Base-by-base conservation (phyloP, 1,140 invertebrate species). In the Cydia strobilella region DNA sequence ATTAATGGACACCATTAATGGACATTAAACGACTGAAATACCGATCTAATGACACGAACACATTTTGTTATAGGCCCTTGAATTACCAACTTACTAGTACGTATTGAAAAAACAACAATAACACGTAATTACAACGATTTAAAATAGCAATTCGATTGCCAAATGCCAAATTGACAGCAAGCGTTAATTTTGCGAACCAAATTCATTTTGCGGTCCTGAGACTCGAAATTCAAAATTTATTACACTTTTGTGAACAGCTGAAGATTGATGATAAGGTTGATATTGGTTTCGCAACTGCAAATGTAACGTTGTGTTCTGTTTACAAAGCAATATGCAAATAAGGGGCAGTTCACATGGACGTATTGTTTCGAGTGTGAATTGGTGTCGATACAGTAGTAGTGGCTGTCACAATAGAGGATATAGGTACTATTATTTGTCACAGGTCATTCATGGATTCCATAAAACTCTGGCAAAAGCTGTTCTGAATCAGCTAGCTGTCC, bases 341-440 rank as follows among this genome's bases (percentile, higher is more conserved):
- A 63, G 66, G 77, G 79, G 77, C 80, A 79, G 76, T 83, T 83
- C 81, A 73, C 81, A 83, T 79, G 81, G 80, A 54, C 79, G 76
- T 73, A 80, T 78, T 81, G 77, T 79, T 79, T 69, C 42, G 63
- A 74, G 75, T 76, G 77, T 74, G 80, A 79, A 82, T 65, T 20
- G 62, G 73, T 75, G 77, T 76, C 79, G 73, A 82, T 82, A 79
- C 72, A 69, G n/a, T n/a, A 69, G 5, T n/a, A 48, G 45, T 18
- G 15, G 42, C 42, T 15, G 42, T 45, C 42, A 54, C 51, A 54
- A 54, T 54, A 54, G 51, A 54, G 51, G n/a, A 54, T 54, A 54
- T n/a, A 13, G 13, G 45, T 48, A 48, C 15, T 48, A n/a, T n/a
- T 48, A 10, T 48, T 48, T 48, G 45, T 48, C 45, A 48, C 13